Evolutionary conservation across 2,888 invertebrate genomes (phyloP).

Genomic region (Spodoptera littoralis): DNA sequence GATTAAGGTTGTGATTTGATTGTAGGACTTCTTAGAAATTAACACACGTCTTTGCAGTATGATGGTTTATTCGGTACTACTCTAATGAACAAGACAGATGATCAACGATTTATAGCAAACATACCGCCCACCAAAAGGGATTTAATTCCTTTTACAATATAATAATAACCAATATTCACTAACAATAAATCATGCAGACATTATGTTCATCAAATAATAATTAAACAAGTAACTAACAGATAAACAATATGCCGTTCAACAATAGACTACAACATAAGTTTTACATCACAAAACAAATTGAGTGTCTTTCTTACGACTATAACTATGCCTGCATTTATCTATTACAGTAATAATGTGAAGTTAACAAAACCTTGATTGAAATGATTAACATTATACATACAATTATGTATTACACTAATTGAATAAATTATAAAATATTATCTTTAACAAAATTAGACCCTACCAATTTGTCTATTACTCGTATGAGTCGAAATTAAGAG

Average conservation of each 20-base stretch:
- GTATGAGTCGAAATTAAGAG: too few species aligned
- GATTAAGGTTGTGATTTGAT: too few species aligned
- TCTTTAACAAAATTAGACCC: too few species aligned
- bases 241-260: not conserved
- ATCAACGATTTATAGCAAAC: not conserved
- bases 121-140: constrained; percentile 1
- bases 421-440: too few species aligned
- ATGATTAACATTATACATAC: too few species aligned
- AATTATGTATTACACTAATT: too few species aligned
- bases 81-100: not conserved
- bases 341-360: not conserved
- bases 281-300: not conserved
- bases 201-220: not conserved
- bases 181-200: not conserved
- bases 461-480: too few species aligned
- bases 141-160: not conserved
- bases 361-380: not conserved
- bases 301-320: not conserved
- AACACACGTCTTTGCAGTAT: too few species aligned
- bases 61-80: not conserved
- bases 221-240: not conserved
- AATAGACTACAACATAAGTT: not conserved
- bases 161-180: not conserved
- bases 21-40: too few species aligned
- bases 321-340: not conserved